Conservation (phyloP, 2,113 vertebrate species). For the Gulo gulo region DNA sequence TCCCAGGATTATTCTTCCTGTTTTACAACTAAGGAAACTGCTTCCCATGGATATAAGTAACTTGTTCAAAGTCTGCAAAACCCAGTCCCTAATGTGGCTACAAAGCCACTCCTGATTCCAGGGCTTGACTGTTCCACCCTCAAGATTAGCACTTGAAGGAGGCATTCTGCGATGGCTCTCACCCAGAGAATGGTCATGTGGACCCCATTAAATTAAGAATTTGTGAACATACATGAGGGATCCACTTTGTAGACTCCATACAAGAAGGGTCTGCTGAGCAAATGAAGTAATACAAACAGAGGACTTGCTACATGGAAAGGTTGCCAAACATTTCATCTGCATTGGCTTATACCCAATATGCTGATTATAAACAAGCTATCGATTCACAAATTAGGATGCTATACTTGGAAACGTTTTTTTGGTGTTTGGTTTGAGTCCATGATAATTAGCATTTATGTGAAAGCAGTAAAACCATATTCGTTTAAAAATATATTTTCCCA, state of each 20-base stretch:
- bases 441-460: slow-evolving; percentile 41
- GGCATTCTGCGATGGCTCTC: slow-evolving; percentile 26
- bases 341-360: background rate
- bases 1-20: slow-evolving; percentile 64
- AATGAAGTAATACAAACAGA: background rate
- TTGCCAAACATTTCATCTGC: slow-evolving; percentile 19
- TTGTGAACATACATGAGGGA: background rate
- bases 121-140: slow-evolving; percentile 52
- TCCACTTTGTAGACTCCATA: background rate
- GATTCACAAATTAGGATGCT: background rate
- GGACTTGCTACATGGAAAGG: background rate
- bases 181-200: slow-evolving; percentile 13
- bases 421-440: slow-evolving; percentile 24
- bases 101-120: slow-evolving; percentile 50
- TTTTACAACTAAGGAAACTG: slow-evolving; percentile 64
- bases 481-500: slow-evolving; percentile 38
- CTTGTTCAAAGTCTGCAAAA: slow-evolving; percentile 63
- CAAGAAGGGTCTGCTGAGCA: slow-evolving; percentile 28
- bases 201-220: slow-evolving; percentile 49
- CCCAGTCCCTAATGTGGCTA: slow-evolving; percentile 31
- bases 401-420: slow-evolving; percentile 30
- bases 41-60: slow-evolving; percentile 61
- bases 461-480: slow-evolving; percentile 12
- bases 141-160: slow-evolving; percentile 62
- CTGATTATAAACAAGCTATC: background rate